Conservation (phyloP, 2,888 invertebrate genomes). For the Apantesis nais region DNA sequence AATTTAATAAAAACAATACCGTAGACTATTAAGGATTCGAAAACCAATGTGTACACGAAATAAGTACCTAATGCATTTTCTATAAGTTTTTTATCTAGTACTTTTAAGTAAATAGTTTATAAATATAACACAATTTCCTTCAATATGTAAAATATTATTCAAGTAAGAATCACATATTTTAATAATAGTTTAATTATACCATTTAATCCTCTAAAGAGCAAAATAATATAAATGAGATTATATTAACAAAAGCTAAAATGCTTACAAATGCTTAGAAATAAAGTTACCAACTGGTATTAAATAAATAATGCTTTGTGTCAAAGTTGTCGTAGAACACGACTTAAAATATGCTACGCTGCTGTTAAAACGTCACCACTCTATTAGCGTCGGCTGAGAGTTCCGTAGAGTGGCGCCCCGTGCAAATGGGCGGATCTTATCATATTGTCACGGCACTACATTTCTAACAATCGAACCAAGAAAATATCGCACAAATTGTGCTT, state of each 20-base stretch:
- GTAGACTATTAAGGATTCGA: too few relatives aligned
- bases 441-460: constrained; percentile 13
- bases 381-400: constrained; percentile 19
- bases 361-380: constrained; percentile 23
- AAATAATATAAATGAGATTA: not conserved
- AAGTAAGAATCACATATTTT: too few relatives aligned
- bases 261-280: not conserved
- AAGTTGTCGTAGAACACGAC: constrained; percentile 3
- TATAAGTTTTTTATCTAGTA: too few relatives aligned
- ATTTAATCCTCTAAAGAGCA: too few relatives aligned
- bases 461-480: not conserved
- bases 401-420: constrained; percentile 10
- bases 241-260: not conserved
- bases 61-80: too few relatives aligned
- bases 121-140: too few relatives aligned
- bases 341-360: constrained; percentile 4
- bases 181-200: too few relatives aligned
- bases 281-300: constrained; percentile 7
- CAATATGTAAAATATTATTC: too few relatives aligned
- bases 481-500: constrained; percentile 1
- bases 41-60: too few relatives aligned
- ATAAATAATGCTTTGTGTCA: constrained; percentile 1
- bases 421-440: constrained; percentile 24
- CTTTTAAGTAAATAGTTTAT: too few relatives aligned
- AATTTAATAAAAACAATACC: too few relatives aligned